Evolutionary conservation across 1,140 invertebrate species (phyloP).

Genomic region (Hestina assimilis): DNA sequence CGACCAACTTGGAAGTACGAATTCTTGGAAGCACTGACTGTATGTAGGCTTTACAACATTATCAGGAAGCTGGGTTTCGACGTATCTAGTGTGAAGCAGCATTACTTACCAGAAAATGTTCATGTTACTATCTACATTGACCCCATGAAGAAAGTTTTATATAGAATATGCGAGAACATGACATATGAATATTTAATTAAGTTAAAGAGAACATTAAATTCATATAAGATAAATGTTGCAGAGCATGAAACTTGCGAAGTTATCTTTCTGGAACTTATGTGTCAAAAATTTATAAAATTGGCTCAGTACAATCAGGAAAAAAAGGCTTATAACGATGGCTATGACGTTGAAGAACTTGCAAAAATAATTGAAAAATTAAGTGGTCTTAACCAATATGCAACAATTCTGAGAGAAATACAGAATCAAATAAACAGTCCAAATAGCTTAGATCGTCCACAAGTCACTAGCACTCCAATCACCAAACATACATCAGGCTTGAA

Average conservation of each 20-base stretch:
- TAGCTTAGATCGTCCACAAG: background rate
- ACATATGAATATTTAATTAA: constrained; percentile 44
- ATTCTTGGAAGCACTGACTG: constrained; percentile 61
- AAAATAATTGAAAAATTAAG: constrained; percentile 52
- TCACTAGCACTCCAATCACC: background rate
- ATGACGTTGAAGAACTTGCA: constrained; percentile 45
- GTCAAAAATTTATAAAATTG: constrained; percentile 54
- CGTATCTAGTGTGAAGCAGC: constrained; percentile 42
- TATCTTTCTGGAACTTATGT: constrained; percentile 60
- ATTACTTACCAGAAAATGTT: constrained; percentile 45
- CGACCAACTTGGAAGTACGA: constrained; percentile 59
- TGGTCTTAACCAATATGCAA: constrained; percentile 38
- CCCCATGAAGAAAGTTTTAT: constrained; percentile 62
- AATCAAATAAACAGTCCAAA: constrained; percentile 34
- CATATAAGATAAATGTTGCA: constrained; percentile 47
- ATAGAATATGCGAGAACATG: constrained; percentile 60
- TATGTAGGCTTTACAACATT: constrained; percentile 53
- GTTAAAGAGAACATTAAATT: constrained; percentile 52
- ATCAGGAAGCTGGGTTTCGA: constrained; percentile 63
- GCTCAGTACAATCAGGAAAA: constrained; percentile 33
- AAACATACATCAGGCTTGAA: constrained; percentile 25
- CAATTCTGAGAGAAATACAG: constrained; percentile 45
- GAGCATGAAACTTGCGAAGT: constrained; percentile 61
- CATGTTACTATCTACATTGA: constrained; percentile 46
- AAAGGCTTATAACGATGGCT: constrained; percentile 26